Evolutionary conservation across 1,140 invertebrate genomes (phyloP), one percentile per base, ranked within the genome.

Genomic region (Orussus abietinus): DNA sequence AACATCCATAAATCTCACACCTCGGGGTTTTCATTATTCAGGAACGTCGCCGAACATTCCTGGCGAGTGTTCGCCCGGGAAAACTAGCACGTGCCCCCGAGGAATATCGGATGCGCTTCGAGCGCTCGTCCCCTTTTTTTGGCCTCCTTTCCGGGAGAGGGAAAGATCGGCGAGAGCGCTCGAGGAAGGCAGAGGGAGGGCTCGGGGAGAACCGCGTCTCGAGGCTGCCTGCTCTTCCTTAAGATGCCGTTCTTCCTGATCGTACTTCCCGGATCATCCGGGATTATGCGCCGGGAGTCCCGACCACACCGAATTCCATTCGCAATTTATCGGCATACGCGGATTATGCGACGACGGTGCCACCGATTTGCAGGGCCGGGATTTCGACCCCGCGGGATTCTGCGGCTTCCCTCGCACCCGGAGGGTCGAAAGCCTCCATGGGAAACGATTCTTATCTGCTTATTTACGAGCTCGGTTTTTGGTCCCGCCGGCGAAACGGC

Each of bases 191-290:
- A 7, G 7, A 34, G 15, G 17, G 22, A 34, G 5, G 13, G 15
- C n/a, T n/a, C n/a, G 15, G 10, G 15, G 13, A 15, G 3, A 34
- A 18, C 33, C 15, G 15, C 9, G 13, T 20, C 14, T 34, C 33
- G 33, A 34, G 22, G 33, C 17, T 34, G 33, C 33, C n/a, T 17
- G 13, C 33, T 18, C n/a, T 15, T 2, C 29, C 5, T 17, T 17
- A 34, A 34, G 33, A 19, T 34, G 19, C 22, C 17, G 5, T 30
- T 39, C 38, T 39, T 2, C 14, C 38, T 39, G 37, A 39, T 39
- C 43, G 43, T 45, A 45, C 28, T 38, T 45, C 43, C 36, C 43
- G 32, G 34, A 17, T 40, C 31, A 45, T 39, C 43, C 29, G 32
- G 37, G 37, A 40, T 45, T 38, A 39, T 45, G 37, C n/a, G 43